Evolutionary conservation across 2,113 vertebrate species (phyloP), one percentile per base, ranked within the genome.

Genomic region (Sinocyclocheilus anshuiensis): DNA sequence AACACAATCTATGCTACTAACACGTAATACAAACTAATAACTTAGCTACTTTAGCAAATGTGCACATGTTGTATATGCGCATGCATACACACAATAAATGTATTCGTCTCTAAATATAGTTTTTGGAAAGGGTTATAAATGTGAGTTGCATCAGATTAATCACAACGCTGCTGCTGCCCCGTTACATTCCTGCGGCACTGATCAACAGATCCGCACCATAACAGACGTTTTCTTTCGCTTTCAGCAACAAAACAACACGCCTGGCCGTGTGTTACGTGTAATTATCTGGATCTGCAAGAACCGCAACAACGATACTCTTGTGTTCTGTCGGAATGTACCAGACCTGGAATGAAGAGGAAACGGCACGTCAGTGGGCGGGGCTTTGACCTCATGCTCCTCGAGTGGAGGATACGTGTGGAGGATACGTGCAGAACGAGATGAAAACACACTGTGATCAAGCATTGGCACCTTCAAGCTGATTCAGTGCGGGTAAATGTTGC

Each of bases 291-390:
- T 7, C 8, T 39, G 11, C 20, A 65, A 5, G 39, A 45, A 20
- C 67, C 4, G 80, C 24, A 33, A 24, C 9, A 80, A 80, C 20
- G 55, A 22, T 12, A 6, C n/a, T 81, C 59, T 15, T 63, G 33
- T 65, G 77, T 61, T 86, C 36, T 84, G 57, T 39, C 48, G 75
- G 84, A 84, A 86, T 83, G 42, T 81, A 39, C 87, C 50, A 80
- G 77, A 59, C 7, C 39, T 39, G 39, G 39, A 39, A 7, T 39
- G 39, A 39, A 39, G 39, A 6, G 39, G 39, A 39, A 39, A 39
- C 39, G 39, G 39, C 39, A 39, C 39, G 50, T 83, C 87, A 83
- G 39, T 65, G 72, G 84, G 87, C 78, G 87, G 69, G n/a, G 79
- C 29, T 24, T 24, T 77, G 71, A 86, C 42, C 39, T 42, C 42